Evolutionary conservation across 2,888 invertebrate genomes (phyloP), one percentile per base, ranked within the genome.

Genomic region (Microchrysa polita): DNA sequence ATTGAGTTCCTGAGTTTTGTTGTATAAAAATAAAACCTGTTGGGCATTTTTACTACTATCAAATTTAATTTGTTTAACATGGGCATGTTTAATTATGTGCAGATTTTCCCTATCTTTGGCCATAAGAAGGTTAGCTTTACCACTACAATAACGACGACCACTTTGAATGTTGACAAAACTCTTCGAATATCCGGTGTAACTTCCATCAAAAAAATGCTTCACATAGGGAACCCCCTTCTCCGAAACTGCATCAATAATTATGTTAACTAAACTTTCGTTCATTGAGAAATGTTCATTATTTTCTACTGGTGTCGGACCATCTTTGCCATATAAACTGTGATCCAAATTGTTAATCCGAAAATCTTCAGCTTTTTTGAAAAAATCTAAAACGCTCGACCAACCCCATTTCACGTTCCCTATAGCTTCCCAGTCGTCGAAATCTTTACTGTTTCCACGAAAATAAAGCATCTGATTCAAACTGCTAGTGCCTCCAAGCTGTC

Each of bases 311-410:
- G 89, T 77, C 23, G 86, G 87, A 1, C 88, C 88, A 9, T 83
- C 84, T 5, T 80, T 82, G 0, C 85, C 86, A n/a, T n/a, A n/a
- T n/a, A n/a, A n/a, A n/a, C n/a, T n/a, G n/a, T n/a, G n/a, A n/a
- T n/a, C n/a, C n/a, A n/a, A n/a, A n/a, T n/a, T n/a, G 75, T 86
- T 86, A 23, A 78, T 59, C 80, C 60, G 86, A 83, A 93, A 93
- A 81, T 94, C 93, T 81, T 93, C 87, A 0, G 94, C 93, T 81
- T 94, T 94, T 81, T 91, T 91, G 81, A 94, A 95, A 81, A 93
- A 94, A 0, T 91, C 90, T 65, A 94, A 82, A 0, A 94, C 88
- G 76, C 93, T 91, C 42, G 93, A 89, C 82, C 89, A 95, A 1
- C 92, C 85, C 92, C 92, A 92, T 0, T 88, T 89, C 0, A 80